Percentiles rank a stretch among this genome's conserved stretches.
Evolutionary conservation across 2,888 invertebrate species (phyloP).

Genomic region (Ypsolopha scabrella): DNA sequence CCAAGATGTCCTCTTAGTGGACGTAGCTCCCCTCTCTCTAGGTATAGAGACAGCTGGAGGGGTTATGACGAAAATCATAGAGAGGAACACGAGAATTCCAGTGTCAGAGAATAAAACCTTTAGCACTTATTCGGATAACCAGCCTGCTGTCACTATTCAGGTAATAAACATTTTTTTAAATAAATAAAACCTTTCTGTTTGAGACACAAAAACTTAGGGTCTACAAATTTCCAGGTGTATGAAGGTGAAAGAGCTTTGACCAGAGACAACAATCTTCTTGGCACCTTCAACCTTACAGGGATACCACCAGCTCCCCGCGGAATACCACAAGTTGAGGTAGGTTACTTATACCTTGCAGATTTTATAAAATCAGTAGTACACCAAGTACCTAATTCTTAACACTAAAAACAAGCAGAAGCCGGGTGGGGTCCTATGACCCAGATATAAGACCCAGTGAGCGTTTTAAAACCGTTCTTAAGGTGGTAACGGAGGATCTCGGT

Average conservation of each 20-base stretch:
- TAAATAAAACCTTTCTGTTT: background rate
- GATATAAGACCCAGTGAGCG: too few relatives aligned
- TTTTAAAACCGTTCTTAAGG: too few relatives aligned
- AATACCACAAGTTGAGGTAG: conserved; percentile 76
- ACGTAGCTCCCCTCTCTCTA: conserved; percentile 81
- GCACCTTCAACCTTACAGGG: conserved; percentile 84
- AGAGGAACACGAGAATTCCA: conserved; percentile 85
- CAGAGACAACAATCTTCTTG: conserved; percentile 88
- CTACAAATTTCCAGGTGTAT: conserved; percentile 66
- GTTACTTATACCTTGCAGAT: background rate
- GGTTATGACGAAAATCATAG: conserved; percentile 87
- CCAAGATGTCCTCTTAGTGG: conserved; percentile 86
- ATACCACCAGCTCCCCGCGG: conserved; percentile 90
- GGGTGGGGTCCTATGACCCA: too few relatives aligned
- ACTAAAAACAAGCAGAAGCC: background rate
- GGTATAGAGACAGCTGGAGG: conserved; percentile 89
- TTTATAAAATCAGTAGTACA: too few relatives aligned
- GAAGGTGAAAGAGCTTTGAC: conserved; percentile 93
- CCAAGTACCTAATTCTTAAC: background rate
- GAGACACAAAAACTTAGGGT: too few relatives aligned
- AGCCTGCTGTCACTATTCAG: conserved; percentile 89
- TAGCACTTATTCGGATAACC: conserved; percentile 93
- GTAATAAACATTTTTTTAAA: conserved; percentile 35
- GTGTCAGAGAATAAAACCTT: conserved; percentile 85
- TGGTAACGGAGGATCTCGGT: too few relatives aligned